Evolutionary conservation across 92 coral and sea anemone species (phyloP), one percentile per base, ranked within the genome.

Genomic region (Actinernus sp.): DNA sequence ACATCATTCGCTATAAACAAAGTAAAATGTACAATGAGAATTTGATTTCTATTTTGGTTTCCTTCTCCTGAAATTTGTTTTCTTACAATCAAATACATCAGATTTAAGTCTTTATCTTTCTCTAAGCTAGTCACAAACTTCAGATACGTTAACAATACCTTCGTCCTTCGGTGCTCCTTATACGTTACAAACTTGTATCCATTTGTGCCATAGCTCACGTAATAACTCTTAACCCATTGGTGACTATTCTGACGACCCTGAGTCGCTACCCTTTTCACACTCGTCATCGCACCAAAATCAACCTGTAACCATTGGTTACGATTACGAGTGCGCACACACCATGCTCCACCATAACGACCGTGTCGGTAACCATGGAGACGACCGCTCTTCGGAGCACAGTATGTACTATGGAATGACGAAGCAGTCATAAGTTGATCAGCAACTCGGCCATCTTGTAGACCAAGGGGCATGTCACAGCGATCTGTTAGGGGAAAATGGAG

Each of bases 401-500:
- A 57, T 2, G 76, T 18, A 48, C 81, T 58, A 26, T 81, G 70
- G 61, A 31, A 49, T 16, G 89, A 87, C n/a, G 89, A 82, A 49
- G 93, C 89, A 0, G 65, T 59, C 58, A 87, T 61, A 36, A 57
- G 46, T 31, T 84, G 65, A 58, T 56, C 72, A 4, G 81, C 69
- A 31, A 88, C 71, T 7, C 83, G 74, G 13, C 68, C 59, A 41
- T 82, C 80, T 54, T 87, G 85, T 53, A 87, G 46, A 8, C 93
- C 93, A 39, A 87, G 79, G 5, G 93, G 93, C 60, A 71, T 71
- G 76, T 82, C 83, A 68, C 83, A 74, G 17, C 77, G 83, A 50
- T 56, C 88, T 82, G 25, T 45, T 9, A 6, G 21, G 11, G 29
- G 23, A 2, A 2, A 57, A 31, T n/a, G n/a, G n/a, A n/a, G n/a